Evolutionary conservation across 2,888 invertebrate species (phyloP).

Genomic region (Pammene aurita): DNA sequence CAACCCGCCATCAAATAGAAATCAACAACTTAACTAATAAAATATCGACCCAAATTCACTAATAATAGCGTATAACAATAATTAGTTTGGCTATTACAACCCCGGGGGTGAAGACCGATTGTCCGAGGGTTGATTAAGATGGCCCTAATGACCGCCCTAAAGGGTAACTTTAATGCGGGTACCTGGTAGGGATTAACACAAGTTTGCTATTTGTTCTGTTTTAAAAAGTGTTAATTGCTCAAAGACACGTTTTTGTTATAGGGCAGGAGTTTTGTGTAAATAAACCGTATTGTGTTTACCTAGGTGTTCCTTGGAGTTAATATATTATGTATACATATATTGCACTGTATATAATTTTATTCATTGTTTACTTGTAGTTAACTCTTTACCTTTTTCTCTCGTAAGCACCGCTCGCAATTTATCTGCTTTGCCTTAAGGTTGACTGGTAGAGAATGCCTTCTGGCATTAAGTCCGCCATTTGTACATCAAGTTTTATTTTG

Average conservation of each 20-base stretch:
- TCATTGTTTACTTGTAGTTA: no score
- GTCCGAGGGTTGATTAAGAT: slow-evolving; percentile 82
- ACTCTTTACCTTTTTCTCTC: no score
- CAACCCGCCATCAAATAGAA: slow-evolving; percentile 16
- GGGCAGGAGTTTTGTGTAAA: slow-evolving; percentile 4
- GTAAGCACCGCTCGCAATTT: no score
- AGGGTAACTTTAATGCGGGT: slow-evolving; percentile 76
- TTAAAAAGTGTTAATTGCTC: slow-evolving; percentile 73
- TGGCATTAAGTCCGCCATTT: no score
- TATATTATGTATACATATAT: no score
- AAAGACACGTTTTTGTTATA: slow-evolving; percentile 36
- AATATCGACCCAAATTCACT: slow-evolving; percentile 41
- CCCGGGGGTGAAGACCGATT: slow-evolving; percentile 60
- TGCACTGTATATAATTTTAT: no score
- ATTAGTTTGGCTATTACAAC: slow-evolving; percentile 40
- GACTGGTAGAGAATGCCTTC: no score
- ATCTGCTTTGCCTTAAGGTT: no score
- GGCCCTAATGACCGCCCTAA: slow-evolving; percentile 48
- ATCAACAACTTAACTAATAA: slow-evolving; percentile 36
- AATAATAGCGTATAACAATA: slow-evolving; percentile 43
- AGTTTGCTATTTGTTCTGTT: slow-evolving; percentile 65
- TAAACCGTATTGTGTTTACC: not conserved
- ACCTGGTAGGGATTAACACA: slow-evolving; percentile 69
- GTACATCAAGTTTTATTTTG: no score
- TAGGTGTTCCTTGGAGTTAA: not conserved